phyloP scores from a whole-genome alignment of 1,140 invertebrate genomes.

The Eciton burchellii region DNA sequence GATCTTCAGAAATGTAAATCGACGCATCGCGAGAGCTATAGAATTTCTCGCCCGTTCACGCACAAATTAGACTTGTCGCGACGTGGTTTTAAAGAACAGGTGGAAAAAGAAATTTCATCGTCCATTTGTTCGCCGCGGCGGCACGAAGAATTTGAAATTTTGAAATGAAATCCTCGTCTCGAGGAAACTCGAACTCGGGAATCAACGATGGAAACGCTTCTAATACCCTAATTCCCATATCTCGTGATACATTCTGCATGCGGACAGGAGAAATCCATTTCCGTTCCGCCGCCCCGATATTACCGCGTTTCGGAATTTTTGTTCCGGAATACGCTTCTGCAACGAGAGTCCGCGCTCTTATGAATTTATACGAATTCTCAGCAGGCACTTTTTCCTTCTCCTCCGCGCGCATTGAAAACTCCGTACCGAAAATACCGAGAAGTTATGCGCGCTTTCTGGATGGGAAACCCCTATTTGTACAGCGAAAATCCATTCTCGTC shows the following conservation, averaged over 20 bases:
- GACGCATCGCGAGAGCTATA: not conserved
- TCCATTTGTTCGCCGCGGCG: not conserved
- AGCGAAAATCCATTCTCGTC: constrained; percentile 54
- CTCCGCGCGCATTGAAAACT: constrained; percentile 47
- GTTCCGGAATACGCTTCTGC: constrained; percentile 28
- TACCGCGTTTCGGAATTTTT: constrained; percentile 35
- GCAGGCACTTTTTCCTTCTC: constrained; percentile 34
- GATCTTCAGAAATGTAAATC: too few relatives aligned
- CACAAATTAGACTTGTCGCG: not conserved
- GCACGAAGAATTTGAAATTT: too few relatives aligned
- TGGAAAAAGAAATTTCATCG: not conserved
- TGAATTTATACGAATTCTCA: constrained; percentile 49
- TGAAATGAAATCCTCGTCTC: too few relatives aligned
- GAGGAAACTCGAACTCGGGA: not conserved
- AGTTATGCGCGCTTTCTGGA: constrained; percentile 50
- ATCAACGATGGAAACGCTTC: constrained; percentile 14
- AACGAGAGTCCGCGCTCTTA: constrained; percentile 38
- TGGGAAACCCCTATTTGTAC: constrained; percentile 51
- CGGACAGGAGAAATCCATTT: constrained; percentile 44
- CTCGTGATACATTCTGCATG: not conserved
- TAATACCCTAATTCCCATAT: constrained; percentile 36
- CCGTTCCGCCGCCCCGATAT: not conserved
- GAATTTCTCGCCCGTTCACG: not conserved
- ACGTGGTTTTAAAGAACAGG: not conserved
- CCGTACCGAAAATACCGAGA: constrained; percentile 52